A percentile compares a stretch with the other conserved stretches of the same genome.
phyloP scores from a whole-genome alignment of 2,888 invertebrate species.

The Ophioninae sp. region DNA sequence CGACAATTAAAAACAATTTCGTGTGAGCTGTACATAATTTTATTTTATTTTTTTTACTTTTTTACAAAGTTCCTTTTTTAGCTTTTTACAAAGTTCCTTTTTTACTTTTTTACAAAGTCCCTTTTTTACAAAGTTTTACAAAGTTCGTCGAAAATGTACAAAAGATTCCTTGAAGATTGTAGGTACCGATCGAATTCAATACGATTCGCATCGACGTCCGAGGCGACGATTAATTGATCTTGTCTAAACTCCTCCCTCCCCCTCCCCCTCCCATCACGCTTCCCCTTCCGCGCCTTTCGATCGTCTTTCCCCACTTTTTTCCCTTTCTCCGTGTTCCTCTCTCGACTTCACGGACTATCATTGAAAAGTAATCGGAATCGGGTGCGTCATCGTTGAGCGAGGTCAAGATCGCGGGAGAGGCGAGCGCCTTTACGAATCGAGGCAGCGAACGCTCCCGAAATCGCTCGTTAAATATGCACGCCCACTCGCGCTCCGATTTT shows the following conservation, averaged over 20 bases:
- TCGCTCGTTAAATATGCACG: neutral
- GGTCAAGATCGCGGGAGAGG: constrained; percentile 60
- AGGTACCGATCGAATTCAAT: constrained; percentile 25
- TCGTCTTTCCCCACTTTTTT: neutral
- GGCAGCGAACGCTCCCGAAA: neutral
- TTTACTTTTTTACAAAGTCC: too few species aligned
- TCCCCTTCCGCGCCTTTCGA: neutral
- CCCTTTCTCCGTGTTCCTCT: constrained; percentile 34
- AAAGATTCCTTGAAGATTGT: neutral
- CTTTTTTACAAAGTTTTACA: neutral
- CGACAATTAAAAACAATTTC: too few species aligned
- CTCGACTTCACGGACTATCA: constrained; percentile 16
- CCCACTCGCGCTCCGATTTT: neutral
- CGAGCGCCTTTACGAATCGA: constrained; percentile 38
- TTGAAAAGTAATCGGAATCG: constrained; percentile 33
- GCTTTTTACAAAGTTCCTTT: too few species aligned
- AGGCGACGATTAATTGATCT: neutral
- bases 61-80: too few species aligned
- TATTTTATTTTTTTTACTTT: too few species aligned
- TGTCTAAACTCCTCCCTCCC: neutral
- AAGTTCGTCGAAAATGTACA: neutral
- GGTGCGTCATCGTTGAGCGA: constrained; percentile 58
- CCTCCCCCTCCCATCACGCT: neutral
- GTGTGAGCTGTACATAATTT: too few species aligned
- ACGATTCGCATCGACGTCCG: constrained; percentile 3